Evolutionary conservation across 2,888 invertebrate genomes (phyloP).

Genomic region (Callinectes sapidus): DNA sequence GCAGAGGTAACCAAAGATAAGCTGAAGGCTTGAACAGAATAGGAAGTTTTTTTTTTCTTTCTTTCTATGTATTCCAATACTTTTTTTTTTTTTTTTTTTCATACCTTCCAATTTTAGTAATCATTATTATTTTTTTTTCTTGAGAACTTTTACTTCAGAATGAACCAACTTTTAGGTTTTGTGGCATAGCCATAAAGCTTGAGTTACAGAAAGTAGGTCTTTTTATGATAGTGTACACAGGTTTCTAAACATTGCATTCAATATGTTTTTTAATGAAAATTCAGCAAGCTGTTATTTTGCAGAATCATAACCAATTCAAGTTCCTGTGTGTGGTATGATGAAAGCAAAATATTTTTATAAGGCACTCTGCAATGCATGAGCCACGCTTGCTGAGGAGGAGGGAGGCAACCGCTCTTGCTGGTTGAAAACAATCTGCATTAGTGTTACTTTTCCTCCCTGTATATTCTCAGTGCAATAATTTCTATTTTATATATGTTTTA

Average conservation of each 20-base stretch:
- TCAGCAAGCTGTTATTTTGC: background rate
- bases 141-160: conserved; percentile 38
- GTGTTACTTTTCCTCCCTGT: conserved; percentile 57
- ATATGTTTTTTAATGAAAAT: conserved; percentile 42
- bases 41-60: conserved; percentile 43
- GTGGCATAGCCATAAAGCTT: conserved; percentile 17
- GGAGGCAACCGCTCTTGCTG: conserved; percentile 23
- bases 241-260: conserved; percentile 28
- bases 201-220: conserved; percentile 28
- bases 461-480: conserved; percentile 51
- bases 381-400: conserved; percentile 13
- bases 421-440: conserved; percentile 40
- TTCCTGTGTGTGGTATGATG: background rate
- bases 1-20: conserved; percentile 50
- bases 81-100: conserved; percentile 35
- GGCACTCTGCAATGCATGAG: conserved; percentile 19
- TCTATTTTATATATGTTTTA: conserved; percentile 62
- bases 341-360: conserved; percentile 31
- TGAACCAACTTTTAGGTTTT: conserved; percentile 40
- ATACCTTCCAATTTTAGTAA: conserved; percentile 41
- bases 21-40: conserved; percentile 39
- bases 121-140: background rate
- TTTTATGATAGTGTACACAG: conserved; percentile 35
- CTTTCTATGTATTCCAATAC: conserved; percentile 7
- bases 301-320: background rate